Conservation (phyloP, 2,888 invertebrate species). For the Xylota segnis region DNA sequence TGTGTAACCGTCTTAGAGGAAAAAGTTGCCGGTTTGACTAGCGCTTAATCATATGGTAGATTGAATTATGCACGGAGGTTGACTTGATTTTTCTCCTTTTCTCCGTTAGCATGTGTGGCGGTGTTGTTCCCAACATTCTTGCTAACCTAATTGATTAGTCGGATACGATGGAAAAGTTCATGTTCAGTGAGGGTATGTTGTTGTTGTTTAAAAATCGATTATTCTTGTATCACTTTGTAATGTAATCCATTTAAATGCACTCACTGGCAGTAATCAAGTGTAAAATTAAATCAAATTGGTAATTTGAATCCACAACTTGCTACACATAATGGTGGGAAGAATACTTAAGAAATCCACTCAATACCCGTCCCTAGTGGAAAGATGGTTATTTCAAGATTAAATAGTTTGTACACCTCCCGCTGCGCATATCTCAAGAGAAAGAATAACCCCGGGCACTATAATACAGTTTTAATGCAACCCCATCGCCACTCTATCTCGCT, state of each 20-base stretch:
- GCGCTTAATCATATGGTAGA: constrained; percentile 63
- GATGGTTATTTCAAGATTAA: background rate
- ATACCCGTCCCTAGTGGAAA: background rate
- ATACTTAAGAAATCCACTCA: background rate
- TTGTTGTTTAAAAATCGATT: constrained; percentile 56
- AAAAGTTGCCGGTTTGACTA: constrained; percentile 63
- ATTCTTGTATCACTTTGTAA: constrained; percentile 33
- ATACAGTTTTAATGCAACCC: background rate
- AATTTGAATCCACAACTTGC: background rate
- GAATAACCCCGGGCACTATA: background rate
- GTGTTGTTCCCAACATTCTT: constrained; percentile 25
- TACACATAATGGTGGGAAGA: no score
- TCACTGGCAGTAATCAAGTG: constrained; percentile 28
- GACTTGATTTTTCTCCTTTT: constrained; percentile 27
- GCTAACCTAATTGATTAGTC: constrained; percentile 54
- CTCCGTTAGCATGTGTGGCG: constrained; percentile 13
- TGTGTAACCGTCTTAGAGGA: constrained; percentile 27
- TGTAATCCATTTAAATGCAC: constrained; percentile 30
- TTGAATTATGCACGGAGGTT: constrained; percentile 61
- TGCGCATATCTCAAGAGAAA: no score
- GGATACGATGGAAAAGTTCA: constrained; percentile 31
- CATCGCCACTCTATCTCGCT: background rate
- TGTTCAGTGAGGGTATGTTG: constrained; percentile 43
- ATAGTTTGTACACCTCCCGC: background rate
- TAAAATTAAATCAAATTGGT: constrained; percentile 16